These are phyloP conservation scores for Oncopodura yosiiana DNA, from an alignment of 1,140 invertebrate species.

Conservation along the genomic window DNA sequence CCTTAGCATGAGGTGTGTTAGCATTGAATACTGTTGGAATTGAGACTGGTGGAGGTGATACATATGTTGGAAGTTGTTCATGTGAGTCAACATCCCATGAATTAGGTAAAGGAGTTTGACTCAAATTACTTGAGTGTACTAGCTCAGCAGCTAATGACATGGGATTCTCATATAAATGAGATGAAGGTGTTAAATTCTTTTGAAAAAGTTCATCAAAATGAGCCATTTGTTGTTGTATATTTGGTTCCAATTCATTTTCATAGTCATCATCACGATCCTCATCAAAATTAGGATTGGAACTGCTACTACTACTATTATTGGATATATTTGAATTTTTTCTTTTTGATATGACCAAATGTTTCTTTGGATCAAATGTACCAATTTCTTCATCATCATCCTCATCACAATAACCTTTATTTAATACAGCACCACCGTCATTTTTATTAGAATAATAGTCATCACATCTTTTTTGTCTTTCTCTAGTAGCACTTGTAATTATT, in stretches of 20 bases:
- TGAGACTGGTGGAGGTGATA: constrained; percentile 21
- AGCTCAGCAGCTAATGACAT: constrained; percentile 29
- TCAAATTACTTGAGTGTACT: constrained; percentile 1
- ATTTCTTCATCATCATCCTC: constrained; percentile 30
- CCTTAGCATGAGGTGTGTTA: constrained; percentile 17
- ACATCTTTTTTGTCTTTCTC: constrained; percentile 1
- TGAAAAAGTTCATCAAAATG: not conserved
- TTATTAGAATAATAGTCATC: not conserved
- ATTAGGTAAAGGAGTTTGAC: not conserved
- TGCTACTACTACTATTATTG: too few relatives aligned
- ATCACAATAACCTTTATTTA: constrained; percentile 19
- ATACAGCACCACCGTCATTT: not conserved
- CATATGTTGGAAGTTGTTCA: constrained; percentile 19
- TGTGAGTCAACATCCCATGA: constrained; percentile 12
- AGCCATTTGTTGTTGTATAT: too few relatives aligned
- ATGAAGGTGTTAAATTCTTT: not conserved
- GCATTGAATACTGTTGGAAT: constrained; percentile 19
- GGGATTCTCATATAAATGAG: constrained; percentile 26
- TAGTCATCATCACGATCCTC: not conserved
- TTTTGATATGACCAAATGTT: not conserved
- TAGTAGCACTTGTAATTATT: not conserved
- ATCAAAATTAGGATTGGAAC: not conserved
- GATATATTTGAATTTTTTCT: constrained; percentile 6
- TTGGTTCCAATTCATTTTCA: not conserved
- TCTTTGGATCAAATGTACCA: constrained; percentile 29